phyloP scores from a whole-genome alignment of 2,113 vertebrate genomes.

The Mirza zaza region DNA sequence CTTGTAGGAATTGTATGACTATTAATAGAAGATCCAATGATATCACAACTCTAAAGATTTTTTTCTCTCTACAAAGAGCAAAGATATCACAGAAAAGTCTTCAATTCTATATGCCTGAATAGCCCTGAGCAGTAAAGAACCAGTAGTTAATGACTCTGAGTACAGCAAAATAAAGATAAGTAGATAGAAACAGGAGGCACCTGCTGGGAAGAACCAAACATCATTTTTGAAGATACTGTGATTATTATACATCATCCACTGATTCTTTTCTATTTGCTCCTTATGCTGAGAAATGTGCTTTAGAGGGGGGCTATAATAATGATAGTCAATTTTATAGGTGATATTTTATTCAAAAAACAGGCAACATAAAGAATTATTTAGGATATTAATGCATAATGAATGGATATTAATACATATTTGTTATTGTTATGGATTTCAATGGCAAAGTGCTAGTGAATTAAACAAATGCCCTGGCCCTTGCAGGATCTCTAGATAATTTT shows the following conservation, averaged over 20 bases:
- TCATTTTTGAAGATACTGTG: neutral
- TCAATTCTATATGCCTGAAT: neutral
- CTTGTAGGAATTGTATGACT: constrained; percentile 5
- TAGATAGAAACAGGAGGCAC: neutral
- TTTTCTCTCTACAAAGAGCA: neutral
- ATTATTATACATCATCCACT: neutral
- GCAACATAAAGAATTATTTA: neutral
- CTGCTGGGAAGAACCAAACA: neutral
- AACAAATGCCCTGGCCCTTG: neutral
- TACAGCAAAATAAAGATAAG: neutral
- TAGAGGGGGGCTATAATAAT: neutral
- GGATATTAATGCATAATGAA: neutral
- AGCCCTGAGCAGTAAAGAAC: neutral
- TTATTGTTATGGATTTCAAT: constrained; percentile 1
- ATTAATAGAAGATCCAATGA: constrained; percentile 55
- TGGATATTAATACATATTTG: neutral
- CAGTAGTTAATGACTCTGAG: neutral
- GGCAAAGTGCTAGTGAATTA: neutral
- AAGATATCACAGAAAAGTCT: neutral
- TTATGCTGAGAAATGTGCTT: neutral
- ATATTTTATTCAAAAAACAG: neutral
- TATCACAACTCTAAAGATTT: neutral
- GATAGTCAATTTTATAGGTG: neutral
- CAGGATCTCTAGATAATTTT: neutral
- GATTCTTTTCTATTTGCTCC: neutral